A percentile compares a stretch with the other conserved stretches of the same genome.
These are phyloP conservation scores for Enoplosus armatus DNA, from an alignment of 2,797 vertebrate genomes.

Conservation along the genomic window DNA sequence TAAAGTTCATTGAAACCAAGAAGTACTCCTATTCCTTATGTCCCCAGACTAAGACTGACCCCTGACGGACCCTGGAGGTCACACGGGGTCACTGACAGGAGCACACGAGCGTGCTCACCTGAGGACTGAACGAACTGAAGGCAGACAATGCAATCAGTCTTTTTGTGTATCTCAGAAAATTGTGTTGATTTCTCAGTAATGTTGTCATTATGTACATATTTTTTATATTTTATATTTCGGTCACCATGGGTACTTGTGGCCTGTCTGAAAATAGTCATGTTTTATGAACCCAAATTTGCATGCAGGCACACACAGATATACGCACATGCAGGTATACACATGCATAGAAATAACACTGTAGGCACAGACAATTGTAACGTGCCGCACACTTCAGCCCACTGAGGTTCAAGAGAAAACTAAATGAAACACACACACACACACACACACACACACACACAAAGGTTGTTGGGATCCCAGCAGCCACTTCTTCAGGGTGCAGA, in stretches of 20 bases:
- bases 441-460: constrained; percentile 21
- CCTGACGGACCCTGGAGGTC: constrained; percentile 82
- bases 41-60: constrained; percentile 41
- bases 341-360: constrained; percentile 73
- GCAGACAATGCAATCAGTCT: constrained; percentile 48
- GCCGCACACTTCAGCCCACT: constrained; percentile 31
- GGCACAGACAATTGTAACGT: constrained; percentile 50
- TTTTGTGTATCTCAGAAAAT: constrained; percentile 63
- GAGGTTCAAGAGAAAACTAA: constrained; percentile 33
- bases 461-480: constrained; percentile 63
- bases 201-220: constrained; percentile 58
- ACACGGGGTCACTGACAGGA: constrained; percentile 75
- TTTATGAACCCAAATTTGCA: constrained; percentile 53
- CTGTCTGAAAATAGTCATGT: constrained; percentile 48
- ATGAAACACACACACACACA: constrained; percentile 11
- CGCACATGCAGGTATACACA: constrained; percentile 51
- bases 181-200: constrained; percentile 58
- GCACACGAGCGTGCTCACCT: constrained; percentile 80
- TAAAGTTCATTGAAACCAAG: constrained; percentile 42
- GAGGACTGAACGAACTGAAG: constrained; percentile 57
- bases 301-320: constrained; percentile 62
- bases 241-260: constrained; percentile 64
- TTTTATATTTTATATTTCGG: constrained; percentile 56
- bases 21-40: constrained; percentile 26
- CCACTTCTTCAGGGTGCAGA: constrained; percentile 59